Evolutionary conservation across 2,797 vertebrate genomes (phyloP).

Genomic region (Peromyscus eremicus): DNA sequence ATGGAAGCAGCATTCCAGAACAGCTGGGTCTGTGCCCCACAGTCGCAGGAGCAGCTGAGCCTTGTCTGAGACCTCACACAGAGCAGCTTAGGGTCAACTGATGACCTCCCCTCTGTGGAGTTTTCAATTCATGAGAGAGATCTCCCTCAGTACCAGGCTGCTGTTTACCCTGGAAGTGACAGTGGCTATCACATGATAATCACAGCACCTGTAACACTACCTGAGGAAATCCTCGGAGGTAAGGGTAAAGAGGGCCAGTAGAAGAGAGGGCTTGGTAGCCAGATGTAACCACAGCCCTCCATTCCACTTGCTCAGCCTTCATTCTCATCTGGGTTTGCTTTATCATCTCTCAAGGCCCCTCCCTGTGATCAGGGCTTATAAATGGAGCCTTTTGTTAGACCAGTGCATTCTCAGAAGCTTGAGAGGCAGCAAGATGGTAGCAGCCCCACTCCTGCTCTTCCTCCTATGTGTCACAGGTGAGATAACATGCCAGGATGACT

Average conservation of each 20-base stretch:
- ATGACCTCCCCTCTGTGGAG: rapidly evolving
- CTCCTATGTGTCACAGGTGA: neutral
- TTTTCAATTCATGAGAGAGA: neutral
- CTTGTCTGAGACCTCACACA: neutral
- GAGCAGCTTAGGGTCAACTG: neutral
- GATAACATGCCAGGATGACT: neutral
- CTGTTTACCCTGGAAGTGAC: neutral
- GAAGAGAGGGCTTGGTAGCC: no score
- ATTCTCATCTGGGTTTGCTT: neutral
- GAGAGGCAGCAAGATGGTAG: neutral
- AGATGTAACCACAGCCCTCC: neutral
- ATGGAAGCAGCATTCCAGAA: neutral
- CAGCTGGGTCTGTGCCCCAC: rapidly evolving
- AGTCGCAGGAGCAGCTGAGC: no score
- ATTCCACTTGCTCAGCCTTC: neutral
- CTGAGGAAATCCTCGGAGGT: neutral
- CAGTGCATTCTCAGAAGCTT: neutral
- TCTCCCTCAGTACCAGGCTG: neutral
- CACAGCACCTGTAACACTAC: neutral
- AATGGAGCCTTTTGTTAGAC: neutral
- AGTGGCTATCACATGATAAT: neutral
- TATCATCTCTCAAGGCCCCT: neutral
- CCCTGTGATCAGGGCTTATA: neutral
- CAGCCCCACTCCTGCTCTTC: neutral
- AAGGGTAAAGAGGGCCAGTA: rapidly evolving